Percentiles rank a stretch among this genome's conserved stretches.
These are phyloP conservation scores for Eubasilissa splendida DNA, from an alignment of 2,888 invertebrate genomes.

Conservation along the genomic window DNA sequence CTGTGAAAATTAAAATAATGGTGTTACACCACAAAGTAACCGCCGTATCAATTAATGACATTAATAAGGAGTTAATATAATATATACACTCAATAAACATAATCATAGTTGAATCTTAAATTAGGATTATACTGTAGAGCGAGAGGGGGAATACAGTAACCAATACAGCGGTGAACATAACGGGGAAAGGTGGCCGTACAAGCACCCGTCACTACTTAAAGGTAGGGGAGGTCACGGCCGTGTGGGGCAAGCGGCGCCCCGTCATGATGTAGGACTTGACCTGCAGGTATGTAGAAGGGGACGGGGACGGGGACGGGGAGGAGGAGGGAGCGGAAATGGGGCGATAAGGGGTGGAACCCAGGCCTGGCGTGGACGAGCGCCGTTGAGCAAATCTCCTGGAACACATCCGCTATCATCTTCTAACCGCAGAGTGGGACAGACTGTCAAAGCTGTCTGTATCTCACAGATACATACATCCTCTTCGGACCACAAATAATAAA, in stretches of 20 bases:
- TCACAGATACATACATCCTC: too few species aligned
- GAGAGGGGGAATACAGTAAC: neutral
- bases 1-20: too few species aligned
- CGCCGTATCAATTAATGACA: too few species aligned
- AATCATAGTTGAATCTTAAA: neutral
- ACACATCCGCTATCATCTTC: neutral
- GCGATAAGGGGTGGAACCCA: conserved; percentile 29
- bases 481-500: too few species aligned
- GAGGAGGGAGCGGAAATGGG: conserved; percentile 5
- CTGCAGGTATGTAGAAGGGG: conserved; percentile 48
- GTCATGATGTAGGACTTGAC: conserved; percentile 48
- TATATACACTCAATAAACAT: neutral
- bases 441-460: too few species aligned
- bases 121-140: neutral
- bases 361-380: conserved; percentile 48
- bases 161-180: too few species aligned
- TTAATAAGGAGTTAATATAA: too few species aligned
- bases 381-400: conserved; percentile 15
- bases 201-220: conserved; percentile 22
- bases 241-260: conserved; percentile 31
- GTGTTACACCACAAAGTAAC: too few species aligned
- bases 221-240: conserved; percentile 7
- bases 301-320: conserved; percentile 26
- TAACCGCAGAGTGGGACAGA: too few species aligned
- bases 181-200: neutral